Base-by-base conservation (phyloP, 1,140 invertebrate species). In the Drosophila setifemur region DNA sequence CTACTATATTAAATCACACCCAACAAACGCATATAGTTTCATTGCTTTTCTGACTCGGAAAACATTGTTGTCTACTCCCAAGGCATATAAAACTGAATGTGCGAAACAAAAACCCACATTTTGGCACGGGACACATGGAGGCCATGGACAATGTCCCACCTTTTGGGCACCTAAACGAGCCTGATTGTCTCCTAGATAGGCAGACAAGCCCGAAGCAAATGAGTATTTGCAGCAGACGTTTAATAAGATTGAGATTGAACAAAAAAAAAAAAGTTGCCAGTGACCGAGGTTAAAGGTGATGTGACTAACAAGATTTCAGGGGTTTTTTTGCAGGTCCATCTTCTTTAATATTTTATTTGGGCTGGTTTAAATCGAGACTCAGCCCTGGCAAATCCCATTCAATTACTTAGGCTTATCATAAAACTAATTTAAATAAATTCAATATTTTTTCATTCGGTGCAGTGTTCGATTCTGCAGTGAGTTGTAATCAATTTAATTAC, bases 121-220 rank as follows among this genome's bases (percentile, higher is more conserved):
- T 11, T 5, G 40, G 16, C 23, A n/a, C n/a, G n/a, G 7, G 42
- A 48, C 40, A 61, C 60, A 63, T 28, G 61, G 33, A 40, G 29
- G 31, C 61, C 61, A 66, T 64, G n/a, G n/a, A n/a, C 58, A 64
- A 49, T 49, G 60, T 29, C 25, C 25, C 42, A 64, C 33, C 31
- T 64, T 45, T 52, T 48, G 14, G 57, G 19, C 4, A 6, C 5
- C 7, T 7, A 25, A 47, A 49, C 42, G 18, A 29, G 43, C 31
- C 7, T 28, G 40, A 64, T 63, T 63, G 54, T 63, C 18, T n/a
- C 7, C 16, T 8, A 14, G 7, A 63, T 39, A 48, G 23, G 28
- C 31, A 39, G 37, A 33, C 18, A n/a, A 8, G 31, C 58, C 43
- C 2, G 9, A 40, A 40, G 61, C 25, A 47, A 40, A 14, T 39